These are phyloP conservation scores for Prunella fulvescens DNA, from an alignment of 2,113 vertebrate species.

Conservation along the genomic window DNA sequence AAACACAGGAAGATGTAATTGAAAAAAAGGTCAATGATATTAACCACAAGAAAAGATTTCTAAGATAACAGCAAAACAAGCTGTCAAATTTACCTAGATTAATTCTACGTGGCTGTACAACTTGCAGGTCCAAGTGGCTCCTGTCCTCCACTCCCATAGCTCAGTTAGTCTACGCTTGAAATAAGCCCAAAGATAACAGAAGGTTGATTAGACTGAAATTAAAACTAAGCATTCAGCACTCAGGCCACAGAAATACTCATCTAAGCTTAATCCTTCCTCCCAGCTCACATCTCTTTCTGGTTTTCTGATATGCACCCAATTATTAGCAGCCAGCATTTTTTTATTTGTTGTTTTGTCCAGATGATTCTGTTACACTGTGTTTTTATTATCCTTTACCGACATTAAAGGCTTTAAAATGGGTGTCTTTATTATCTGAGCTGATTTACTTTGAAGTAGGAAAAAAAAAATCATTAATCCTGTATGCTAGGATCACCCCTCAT, in stretches of 20 bases:
- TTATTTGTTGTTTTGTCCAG: neutral
- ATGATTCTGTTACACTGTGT: neutral
- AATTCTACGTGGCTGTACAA: neutral
- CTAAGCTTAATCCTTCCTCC: neutral
- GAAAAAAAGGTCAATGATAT: neutral
- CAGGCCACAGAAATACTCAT: neutral
- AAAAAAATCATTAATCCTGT: neutral
- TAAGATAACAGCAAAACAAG: neutral
- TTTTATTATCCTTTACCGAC: neutral
- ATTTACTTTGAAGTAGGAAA: neutral
- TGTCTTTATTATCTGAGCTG: neutral
- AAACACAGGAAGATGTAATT: neutral
- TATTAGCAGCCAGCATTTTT: neutral
- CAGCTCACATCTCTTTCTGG: neutral
- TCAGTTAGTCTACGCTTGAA: neutral
- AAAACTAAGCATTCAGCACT: neutral
- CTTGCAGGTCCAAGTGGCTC: neutral
- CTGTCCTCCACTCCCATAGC: neutral
- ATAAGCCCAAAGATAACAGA: neutral
- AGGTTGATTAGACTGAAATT: conserved; percentile 7
- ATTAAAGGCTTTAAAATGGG: neutral
- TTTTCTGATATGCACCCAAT: neutral
- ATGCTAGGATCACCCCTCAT: neutral
- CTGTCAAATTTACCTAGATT: neutral
- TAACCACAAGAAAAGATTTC: neutral